A percentile compares a stretch with the other conserved stretches of the same genome.
Conservation (phyloP, 2,888 invertebrate genomes). For the Synergus umbraculus region DNA sequence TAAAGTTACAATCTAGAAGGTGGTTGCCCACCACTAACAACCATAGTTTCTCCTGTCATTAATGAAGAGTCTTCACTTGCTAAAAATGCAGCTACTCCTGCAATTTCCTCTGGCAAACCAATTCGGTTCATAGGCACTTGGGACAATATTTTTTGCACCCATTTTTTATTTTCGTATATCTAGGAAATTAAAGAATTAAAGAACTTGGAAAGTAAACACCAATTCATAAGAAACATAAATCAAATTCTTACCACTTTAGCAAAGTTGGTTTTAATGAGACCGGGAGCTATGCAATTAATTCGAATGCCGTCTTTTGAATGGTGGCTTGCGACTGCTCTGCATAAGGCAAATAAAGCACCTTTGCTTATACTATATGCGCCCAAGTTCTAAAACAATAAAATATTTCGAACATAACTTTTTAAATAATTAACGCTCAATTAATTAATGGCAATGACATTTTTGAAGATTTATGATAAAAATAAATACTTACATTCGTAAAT, state of each 20-base stretch:
- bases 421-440: too few species aligned
- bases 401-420: background rate
- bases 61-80: constrained; percentile 91
- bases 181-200: background rate
- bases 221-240: background rate
- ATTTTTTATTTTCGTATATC: constrained; percentile 24
- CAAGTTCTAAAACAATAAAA: constrained; percentile 82
- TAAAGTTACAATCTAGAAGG: constrained; percentile 82
- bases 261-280: constrained; percentile 94
- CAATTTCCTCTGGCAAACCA: constrained; percentile 87
- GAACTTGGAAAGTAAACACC: background rate
- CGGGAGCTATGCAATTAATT: constrained; percentile 96
- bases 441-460: background rate
- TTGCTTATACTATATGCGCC: constrained; percentile 96
- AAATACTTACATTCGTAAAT: constrained; percentile 82
- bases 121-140: constrained; percentile 83
- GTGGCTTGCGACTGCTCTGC: constrained; percentile 89
- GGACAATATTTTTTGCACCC: constrained; percentile 57
- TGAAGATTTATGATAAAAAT: background rate
- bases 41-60: constrained; percentile 91
- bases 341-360: constrained; percentile 92
- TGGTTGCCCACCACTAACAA: constrained; percentile 87
- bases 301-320: constrained; percentile 90
- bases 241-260: constrained; percentile 83
- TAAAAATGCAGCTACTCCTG: constrained; percentile 88